Evolutionary conservation across 2,888 invertebrate species (phyloP), one percentile per base, ranked within the genome.

Genomic region (Caenorhabditis imperialis): DNA sequence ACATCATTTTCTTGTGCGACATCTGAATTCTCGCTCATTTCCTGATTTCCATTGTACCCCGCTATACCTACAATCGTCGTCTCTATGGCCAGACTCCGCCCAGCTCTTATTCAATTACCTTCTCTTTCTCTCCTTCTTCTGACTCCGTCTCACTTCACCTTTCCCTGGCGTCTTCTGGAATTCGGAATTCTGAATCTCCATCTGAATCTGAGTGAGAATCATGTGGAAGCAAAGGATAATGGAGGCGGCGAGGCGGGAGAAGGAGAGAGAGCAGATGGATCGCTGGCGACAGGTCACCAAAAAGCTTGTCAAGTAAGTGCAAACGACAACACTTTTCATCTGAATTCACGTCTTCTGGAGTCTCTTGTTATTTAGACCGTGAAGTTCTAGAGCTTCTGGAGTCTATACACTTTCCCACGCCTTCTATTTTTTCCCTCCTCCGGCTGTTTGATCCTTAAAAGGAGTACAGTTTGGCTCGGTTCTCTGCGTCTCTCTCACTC

Each of bases 221-320:
- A 74, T 74, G 74, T 74, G 74, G 74, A 74, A 74, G 45, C 62
- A 62, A 18, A 25, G 74, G 40, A 74, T 74, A 20, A 50, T 74
- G 45, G 74, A 67, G 18, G 74, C 74, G 48, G 74, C 74, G 12
- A 27, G 74, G 44, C 27, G 67, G 5, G 67, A 74, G 40, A 61
- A 67, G 27, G 67, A 62, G 18, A 50, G 67, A 22, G 62, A 69
- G 22, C 42, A 55, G 33, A 42, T 47, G 37, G 65, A 65, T 37
- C 53, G 48, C 23, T 65, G 73, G 65, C 58, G 53, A 33, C 47
- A 71, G 14, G 33, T 57, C 16, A 57, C 50, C 3, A 57, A 50
- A 30, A 40, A 37, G n/a, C 40, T 55, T 14, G 51, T 57, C 10
- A 67, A 67, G 67, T 67, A 40, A 57, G 67, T 67, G 22, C 14